Evolutionary conservation across 2,888 invertebrate species (phyloP).

Genomic region (Apantesis nais): DNA sequence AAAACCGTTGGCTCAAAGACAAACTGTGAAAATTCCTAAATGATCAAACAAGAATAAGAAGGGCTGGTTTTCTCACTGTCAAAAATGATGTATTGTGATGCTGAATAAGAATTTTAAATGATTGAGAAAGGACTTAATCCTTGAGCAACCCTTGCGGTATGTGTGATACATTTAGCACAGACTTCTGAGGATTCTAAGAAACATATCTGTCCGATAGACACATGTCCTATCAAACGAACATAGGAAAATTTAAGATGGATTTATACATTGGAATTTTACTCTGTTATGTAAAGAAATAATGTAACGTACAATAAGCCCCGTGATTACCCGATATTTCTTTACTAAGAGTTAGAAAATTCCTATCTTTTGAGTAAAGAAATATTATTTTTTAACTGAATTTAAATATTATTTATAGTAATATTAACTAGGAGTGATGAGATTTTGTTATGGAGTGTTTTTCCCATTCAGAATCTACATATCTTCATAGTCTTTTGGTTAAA

Average conservation of each 20-base stretch:
- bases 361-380: not conserved
- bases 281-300: not conserved
- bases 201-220: not conserved
- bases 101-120: not conserved
- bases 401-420: not conserved
- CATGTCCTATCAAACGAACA: not conserved
- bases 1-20: constrained; percentile 1
- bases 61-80: not conserved
- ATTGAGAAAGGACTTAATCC: not conserved
- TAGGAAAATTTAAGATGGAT: not conserved
- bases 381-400: too few species aligned
- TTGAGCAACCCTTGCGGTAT: not conserved
- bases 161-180: not conserved
- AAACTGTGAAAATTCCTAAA: constrained; percentile 22
- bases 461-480: not conserved
- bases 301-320: too few species aligned
- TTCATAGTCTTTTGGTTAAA: not conserved
- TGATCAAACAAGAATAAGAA: not conserved
- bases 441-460: not conserved
- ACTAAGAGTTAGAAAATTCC: not conserved
- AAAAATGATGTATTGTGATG: not conserved
- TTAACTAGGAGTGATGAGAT: too few species aligned
- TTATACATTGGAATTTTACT: not conserved
- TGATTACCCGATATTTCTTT: too few species aligned
- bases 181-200: not conserved